Conservation (phyloP, 1,140 invertebrate species). For the Drosophila miranda region DNA sequence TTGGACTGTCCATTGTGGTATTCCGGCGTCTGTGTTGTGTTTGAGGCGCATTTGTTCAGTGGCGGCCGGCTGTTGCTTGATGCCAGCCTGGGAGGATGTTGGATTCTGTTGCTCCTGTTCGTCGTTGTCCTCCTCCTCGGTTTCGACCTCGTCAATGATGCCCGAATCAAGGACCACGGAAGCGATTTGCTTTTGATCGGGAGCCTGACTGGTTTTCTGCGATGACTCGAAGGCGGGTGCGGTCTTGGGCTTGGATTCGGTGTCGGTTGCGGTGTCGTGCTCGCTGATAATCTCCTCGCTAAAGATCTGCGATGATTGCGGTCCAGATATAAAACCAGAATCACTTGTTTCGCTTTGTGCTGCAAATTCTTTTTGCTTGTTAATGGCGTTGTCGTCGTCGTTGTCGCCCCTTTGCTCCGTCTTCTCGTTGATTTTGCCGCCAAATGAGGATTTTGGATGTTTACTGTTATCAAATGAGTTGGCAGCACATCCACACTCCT, state of each 20-base stretch:
- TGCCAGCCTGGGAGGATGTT: slow-evolving; percentile 15
- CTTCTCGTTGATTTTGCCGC: slow-evolving; percentile 60
- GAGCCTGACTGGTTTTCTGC: slow-evolving; percentile 3
- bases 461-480: slow-evolving; percentile 60
- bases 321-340: slow-evolving; percentile 81
- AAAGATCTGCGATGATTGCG: slow-evolving; percentile 70
- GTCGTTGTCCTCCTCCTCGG: slow-evolving; percentile 30
- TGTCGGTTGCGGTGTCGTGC: slow-evolving; percentile 17
- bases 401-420: slow-evolving; percentile 32
- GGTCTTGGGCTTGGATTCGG: slow-evolving; percentile 18
- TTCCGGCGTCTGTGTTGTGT: slow-evolving; percentile 56
- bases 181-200: slow-evolving; percentile 12
- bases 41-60: slow-evolving; percentile 62
- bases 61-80: slow-evolving; percentile 20
- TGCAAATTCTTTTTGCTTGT: slow-evolving; percentile 72
- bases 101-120: slow-evolving; percentile 20
- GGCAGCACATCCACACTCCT: slow-evolving; percentile 3
- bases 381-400: slow-evolving; percentile 47
- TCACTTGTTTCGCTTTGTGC: slow-evolving; percentile 82
- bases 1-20: slow-evolving; percentile 66
- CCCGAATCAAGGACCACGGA: slow-evolving; percentile 65
- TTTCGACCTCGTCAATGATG: slow-evolving; percentile 61
- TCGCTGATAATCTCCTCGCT: slow-evolving; percentile 57
- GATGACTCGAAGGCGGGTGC: slow-evolving; percentile 8
- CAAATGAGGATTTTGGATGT: slow-evolving; percentile 63